Evolutionary conservation across 2,888 invertebrate species (phyloP).

Genomic region (Leptopilina myrica): DNA sequence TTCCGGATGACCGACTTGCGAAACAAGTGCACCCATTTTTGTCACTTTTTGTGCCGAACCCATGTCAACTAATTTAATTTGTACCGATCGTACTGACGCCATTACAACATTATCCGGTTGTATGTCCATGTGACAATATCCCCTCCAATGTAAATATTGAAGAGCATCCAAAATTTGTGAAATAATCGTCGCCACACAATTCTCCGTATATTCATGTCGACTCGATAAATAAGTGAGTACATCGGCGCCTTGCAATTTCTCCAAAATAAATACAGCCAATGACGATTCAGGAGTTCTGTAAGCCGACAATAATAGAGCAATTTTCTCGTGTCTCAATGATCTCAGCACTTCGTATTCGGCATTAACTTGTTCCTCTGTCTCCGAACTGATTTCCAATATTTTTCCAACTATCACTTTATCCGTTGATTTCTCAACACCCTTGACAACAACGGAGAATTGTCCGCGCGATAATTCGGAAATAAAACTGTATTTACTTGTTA

Average conservation of each 20-base stretch:
- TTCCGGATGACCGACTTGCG: constrained; percentile 84
- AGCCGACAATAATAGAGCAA: constrained; percentile 86
- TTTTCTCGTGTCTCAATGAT: constrained; percentile 91
- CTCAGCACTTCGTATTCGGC: constrained; percentile 90
- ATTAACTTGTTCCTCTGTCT: constrained; percentile 79
- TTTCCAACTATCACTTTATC: constrained; percentile 91
- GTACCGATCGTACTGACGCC: constrained; percentile 88
- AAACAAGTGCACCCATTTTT: constrained; percentile 85
- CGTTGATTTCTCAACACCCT: constrained; percentile 86
- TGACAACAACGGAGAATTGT: constrained; percentile 90
- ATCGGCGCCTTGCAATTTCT: constrained; percentile 94
- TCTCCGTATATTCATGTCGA: constrained; percentile 94
- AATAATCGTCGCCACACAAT: constrained; percentile 91
- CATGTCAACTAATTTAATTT: constrained; percentile 95
- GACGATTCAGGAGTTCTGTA: constrained; percentile 84
- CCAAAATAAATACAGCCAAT: constrained; percentile 85
- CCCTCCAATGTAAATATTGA: constrained; percentile 97
- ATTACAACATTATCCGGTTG: constrained; percentile 98
- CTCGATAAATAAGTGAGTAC: constrained; percentile 92
- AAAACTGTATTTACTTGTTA: constrained; percentile 88
- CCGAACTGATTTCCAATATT: constrained; percentile 84
- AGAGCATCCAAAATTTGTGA: constrained; percentile 92
- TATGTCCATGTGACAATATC: constrained; percentile 91
- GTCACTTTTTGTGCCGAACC: constrained; percentile 91
- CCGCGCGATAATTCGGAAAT: constrained; percentile 92